Evolutionary conservation across 1,140 invertebrate genomes (phyloP).

Genomic region (Heliconius hewitsoni): DNA sequence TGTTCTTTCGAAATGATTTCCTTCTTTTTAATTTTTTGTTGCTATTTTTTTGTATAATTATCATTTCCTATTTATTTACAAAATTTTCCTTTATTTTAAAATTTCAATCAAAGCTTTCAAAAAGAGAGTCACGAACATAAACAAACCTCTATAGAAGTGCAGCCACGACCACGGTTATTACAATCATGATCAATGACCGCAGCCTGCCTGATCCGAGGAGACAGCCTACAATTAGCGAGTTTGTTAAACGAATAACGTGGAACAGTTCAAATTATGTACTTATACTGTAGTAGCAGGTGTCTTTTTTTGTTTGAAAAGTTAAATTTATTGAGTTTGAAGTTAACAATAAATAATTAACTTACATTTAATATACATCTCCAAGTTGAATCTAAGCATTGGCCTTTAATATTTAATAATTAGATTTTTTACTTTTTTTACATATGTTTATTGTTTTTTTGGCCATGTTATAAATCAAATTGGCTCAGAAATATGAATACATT

Average conservation of each 20-base stretch:
- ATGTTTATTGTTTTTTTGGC: background rate
- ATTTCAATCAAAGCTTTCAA: background rate
- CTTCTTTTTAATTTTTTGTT: background rate
- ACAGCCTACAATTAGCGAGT: constrained; percentile 39
- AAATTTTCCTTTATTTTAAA: background rate
- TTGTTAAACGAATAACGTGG: constrained; percentile 25
- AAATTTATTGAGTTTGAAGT: background rate
- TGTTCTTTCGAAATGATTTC: background rate
- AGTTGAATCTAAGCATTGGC: background rate
- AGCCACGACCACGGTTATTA: constrained; percentile 39
- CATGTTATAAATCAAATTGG: no score
- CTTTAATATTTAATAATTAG: background rate
- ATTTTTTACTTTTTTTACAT: no score
- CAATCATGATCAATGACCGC: constrained; percentile 39
- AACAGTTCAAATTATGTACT: constrained; percentile 8
- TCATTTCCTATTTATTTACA: background rate
- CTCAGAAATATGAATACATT: no score
- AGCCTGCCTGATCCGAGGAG: constrained; percentile 27
- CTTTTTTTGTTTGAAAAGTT: background rate
- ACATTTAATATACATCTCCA: background rate
- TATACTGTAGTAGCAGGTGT: constrained; percentile 4
- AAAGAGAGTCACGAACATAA: background rate
- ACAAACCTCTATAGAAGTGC: constrained; percentile 6
- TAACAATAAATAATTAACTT: background rate
- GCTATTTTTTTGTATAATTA: background rate